Conservation (phyloP, 1,140 invertebrate species). For the Sinonovacula constricta region DNA sequence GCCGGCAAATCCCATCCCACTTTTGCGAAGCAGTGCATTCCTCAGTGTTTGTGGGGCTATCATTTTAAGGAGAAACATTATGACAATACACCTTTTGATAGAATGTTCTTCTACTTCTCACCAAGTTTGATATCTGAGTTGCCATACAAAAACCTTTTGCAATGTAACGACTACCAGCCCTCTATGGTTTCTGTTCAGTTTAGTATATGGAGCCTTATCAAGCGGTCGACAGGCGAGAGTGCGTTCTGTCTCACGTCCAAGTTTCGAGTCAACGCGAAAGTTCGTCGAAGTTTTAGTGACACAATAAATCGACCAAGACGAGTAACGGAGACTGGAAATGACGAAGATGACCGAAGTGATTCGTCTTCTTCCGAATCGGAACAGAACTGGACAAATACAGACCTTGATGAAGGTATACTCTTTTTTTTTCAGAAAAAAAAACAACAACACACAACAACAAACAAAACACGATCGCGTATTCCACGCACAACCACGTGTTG, state of each 20-base stretch:
- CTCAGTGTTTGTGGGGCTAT: no score
- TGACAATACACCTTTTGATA: no score
- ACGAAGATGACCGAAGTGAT: background rate
- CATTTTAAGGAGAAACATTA: no score
- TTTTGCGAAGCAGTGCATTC: no score
- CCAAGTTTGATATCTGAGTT: no score
- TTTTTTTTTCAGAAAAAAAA: background rate
- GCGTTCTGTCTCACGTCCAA: constrained; percentile 44
- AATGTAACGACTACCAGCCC: no score
- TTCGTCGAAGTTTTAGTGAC: constrained; percentile 2
- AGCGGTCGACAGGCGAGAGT: constrained; percentile 10
- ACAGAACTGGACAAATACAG: constrained; percentile 31
- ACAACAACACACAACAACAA: no score
- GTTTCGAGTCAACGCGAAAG: constrained; percentile 15
- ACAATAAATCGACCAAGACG: background rate
- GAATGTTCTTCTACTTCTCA: no score
- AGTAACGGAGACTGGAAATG: background rate
- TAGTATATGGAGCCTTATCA: constrained; percentile 30
- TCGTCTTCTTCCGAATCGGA: constrained; percentile 28
- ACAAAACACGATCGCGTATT: background rate
- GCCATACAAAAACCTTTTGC: no score
- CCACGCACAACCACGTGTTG: background rate
- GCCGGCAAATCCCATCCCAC: no score
- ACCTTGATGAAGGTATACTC: constrained; percentile 25
- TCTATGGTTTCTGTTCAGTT: no score